Conservation (phyloP, 2,797 vertebrate genomes). For the Peromyscus nudipes region DNA sequence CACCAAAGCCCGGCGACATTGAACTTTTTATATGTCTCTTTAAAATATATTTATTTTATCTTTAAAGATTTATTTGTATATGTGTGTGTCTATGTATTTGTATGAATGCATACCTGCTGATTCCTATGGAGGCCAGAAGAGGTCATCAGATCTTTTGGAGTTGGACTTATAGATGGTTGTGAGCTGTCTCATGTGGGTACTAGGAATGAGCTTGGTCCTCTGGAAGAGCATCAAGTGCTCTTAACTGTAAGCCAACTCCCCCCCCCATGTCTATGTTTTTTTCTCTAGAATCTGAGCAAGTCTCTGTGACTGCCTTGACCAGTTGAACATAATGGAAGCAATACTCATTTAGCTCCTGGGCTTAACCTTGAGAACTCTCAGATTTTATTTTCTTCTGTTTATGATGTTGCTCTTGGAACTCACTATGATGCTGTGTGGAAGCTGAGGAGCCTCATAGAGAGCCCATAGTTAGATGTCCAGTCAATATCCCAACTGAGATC, state of each 20-base stretch:
- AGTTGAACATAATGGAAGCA: background rate
- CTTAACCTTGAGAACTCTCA: slow-evolving; percentile 29
- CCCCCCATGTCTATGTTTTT: background rate
- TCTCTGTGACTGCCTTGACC: background rate
- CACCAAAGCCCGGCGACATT: no score
- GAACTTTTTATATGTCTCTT: background rate
- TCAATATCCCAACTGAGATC: background rate
- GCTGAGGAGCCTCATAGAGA: background rate
- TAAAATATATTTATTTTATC: background rate
- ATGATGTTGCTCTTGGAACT: background rate
- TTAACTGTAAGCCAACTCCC: background rate
- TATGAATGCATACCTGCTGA: background rate
- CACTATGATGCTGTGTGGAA: background rate
- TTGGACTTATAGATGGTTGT: background rate
- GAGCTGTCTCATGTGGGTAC: background rate
- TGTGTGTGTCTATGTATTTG: background rate
- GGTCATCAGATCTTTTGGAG: background rate
- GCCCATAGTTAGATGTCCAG: background rate
- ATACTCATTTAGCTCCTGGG: background rate
- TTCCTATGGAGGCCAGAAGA: background rate
- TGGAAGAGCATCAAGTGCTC: background rate
- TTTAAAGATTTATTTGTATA: background rate
- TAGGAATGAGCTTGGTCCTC: background rate
- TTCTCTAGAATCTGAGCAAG: slow-evolving; percentile 10
- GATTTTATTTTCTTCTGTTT: background rate